Evolutionary conservation across 2,888 invertebrate genomes (phyloP).

Genomic region (Ormyrus nitidulus): DNA sequence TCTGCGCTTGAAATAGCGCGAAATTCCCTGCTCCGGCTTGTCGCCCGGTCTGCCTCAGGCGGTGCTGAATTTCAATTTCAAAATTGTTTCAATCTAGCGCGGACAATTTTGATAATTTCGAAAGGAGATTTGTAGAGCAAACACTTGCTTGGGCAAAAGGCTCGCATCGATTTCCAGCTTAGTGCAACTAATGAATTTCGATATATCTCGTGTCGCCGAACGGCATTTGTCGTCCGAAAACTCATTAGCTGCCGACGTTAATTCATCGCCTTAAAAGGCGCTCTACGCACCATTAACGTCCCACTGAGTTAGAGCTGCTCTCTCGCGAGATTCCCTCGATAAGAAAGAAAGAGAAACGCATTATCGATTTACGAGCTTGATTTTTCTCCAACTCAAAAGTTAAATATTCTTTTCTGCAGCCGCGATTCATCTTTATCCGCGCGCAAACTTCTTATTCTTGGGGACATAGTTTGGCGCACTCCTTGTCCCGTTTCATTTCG

Average conservation of each 20-base stretch:
- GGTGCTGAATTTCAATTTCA: constrained; percentile 48
- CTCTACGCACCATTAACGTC: constrained; percentile 10
- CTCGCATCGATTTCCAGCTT: constrained; percentile 9
- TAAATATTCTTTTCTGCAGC: too few species aligned
- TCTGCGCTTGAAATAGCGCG: constrained; percentile 27
- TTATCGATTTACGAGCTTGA: not conserved
- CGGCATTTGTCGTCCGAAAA: constrained; percentile 30
- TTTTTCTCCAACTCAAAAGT: too few species aligned
- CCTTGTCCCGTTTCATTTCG: too few species aligned
- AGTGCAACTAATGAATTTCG: constrained; percentile 7
- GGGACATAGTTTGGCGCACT: too few species aligned
- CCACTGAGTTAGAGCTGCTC: constrained; percentile 3
- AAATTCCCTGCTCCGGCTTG: constrained; percentile 26
- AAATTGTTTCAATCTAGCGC: constrained; percentile 43
- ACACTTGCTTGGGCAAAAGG: too few species aligned
- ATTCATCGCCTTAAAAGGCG: constrained; percentile 13
- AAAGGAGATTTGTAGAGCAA: too few species aligned
- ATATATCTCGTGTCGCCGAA: not conserved
- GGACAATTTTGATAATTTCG: not conserved
- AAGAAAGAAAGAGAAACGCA: constrained; percentile 6
- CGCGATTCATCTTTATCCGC: too few species aligned
- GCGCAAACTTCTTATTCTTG: too few species aligned
- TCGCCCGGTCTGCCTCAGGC: not conserved
- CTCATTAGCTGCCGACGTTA: constrained; percentile 19
- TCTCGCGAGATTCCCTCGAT: not conserved